Evolutionary conservation across 53 echinoderm and acorn worm species (phyloP).

Genomic region (Hippasteria phrygiana): DNA sequence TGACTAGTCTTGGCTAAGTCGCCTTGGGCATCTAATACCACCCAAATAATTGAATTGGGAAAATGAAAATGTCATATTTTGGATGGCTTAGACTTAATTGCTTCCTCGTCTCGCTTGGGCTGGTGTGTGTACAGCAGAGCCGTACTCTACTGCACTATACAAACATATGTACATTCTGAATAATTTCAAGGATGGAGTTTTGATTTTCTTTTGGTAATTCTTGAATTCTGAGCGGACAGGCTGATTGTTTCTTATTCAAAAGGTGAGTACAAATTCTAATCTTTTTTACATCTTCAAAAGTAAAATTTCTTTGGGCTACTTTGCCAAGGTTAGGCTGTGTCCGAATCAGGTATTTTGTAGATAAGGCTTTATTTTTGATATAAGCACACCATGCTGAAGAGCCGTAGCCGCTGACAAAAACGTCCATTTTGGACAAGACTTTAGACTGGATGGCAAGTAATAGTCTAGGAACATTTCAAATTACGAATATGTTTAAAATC

Average conservation of each 20-base stretch:
- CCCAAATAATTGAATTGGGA: constrained; percentile 24
- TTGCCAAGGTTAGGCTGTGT: too few species aligned
- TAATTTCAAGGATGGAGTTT: neutral
- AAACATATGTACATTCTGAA: neutral
- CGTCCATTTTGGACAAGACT: too few species aligned
- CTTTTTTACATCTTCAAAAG: too few species aligned
- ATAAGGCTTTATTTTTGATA: too few species aligned
- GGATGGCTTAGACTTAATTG: constrained; percentile 17
- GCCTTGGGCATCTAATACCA: neutral
- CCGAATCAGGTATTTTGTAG: too few species aligned
- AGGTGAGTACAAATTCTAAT: too few species aligned
- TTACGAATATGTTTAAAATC: too few species aligned
- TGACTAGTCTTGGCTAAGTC: neutral
- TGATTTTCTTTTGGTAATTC: neutral
- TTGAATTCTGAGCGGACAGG: neutral
- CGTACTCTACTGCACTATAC: neutral
- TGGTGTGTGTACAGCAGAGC: neutral
- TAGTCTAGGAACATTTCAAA: too few species aligned
- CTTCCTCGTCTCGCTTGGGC: neutral
- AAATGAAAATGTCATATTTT: constrained; percentile 36
- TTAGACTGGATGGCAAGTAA: too few species aligned
- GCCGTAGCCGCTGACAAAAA: too few species aligned
- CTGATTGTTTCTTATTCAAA: neutral
- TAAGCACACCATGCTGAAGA: too few species aligned
- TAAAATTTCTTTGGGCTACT: too few species aligned